Evolutionary conservation across 2,888 invertebrate species (phyloP).

Genomic region (Abscondita cerata): DNA sequence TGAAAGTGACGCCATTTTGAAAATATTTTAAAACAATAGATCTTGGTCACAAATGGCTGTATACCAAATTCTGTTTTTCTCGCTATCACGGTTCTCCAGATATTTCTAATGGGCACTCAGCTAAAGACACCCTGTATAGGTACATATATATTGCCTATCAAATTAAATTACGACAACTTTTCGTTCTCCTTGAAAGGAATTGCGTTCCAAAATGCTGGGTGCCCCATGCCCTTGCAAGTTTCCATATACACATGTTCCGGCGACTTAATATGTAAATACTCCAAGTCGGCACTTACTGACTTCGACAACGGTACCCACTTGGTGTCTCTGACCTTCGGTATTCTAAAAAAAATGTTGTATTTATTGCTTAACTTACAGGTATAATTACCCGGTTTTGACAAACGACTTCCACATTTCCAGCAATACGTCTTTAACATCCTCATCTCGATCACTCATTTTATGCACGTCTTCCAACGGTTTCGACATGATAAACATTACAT

Average conservation of each 20-base stretch:
- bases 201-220: constrained; percentile 64
- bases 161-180: too few species aligned
- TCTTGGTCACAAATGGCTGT: too few species aligned
- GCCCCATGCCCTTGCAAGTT: constrained; percentile 60
- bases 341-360: not conserved
- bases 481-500: constrained; percentile 59
- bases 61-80: too few species aligned
- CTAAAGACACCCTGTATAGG: too few species aligned
- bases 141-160: too few species aligned
- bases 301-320: constrained; percentile 60
- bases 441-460: constrained; percentile 53
- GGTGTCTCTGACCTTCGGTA: constrained; percentile 27
- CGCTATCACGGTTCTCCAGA: too few species aligned
- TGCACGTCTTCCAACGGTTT: constrained; percentile 45
- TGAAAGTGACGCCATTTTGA: too few species aligned
- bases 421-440: constrained; percentile 59
- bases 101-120: too few species aligned
- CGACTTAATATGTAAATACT: constrained; percentile 61
- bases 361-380: not conserved
- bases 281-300: constrained; percentile 56
- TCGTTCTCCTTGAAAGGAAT: constrained; percentile 64
- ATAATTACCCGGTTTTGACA: constrained; percentile 62
- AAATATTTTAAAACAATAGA: too few species aligned
- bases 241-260: constrained; percentile 59
- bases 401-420: constrained; percentile 62